These are phyloP conservation scores for Parnassius apollo DNA, from an alignment of 2,888 invertebrate species.

Conservation along the genomic window DNA sequence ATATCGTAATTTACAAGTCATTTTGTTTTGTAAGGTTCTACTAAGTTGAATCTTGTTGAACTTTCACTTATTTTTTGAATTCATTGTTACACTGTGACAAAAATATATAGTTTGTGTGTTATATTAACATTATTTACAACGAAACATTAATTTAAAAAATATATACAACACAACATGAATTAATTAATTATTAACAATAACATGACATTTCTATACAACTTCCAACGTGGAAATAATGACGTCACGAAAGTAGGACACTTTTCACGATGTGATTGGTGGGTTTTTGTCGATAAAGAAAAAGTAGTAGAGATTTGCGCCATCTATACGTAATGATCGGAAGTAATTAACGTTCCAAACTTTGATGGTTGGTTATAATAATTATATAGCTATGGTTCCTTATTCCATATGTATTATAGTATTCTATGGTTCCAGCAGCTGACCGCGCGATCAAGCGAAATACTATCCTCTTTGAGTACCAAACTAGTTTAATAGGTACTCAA, in stretches of 20 bases:
- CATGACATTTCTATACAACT: constrained; percentile 71
- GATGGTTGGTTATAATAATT: no score
- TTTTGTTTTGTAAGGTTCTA: constrained; percentile 47
- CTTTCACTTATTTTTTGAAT: constrained; percentile 32
- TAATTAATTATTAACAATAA: constrained; percentile 35
- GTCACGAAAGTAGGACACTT: constrained; percentile 77
- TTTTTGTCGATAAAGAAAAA: constrained; percentile 47
- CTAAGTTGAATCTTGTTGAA: constrained; percentile 45
- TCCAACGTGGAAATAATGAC: constrained; percentile 86
- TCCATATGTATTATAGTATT: no score
- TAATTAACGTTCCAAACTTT: neutral
- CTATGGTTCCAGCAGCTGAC: no score
- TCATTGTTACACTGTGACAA: constrained; percentile 29
- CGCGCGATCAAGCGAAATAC: no score
- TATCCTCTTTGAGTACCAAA: no score
- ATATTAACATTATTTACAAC: constrained; percentile 25
- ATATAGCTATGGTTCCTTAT: no score
- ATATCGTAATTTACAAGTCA: constrained; percentile 67
- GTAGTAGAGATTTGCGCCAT: constrained; percentile 47
- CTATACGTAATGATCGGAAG: constrained; percentile 36
- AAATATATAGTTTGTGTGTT: constrained; percentile 27
- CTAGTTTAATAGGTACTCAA: no score
- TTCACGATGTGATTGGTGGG: constrained; percentile 66
- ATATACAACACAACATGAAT: constrained; percentile 12
- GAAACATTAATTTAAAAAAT: constrained; percentile 42